Conservation (phyloP, 2,888 invertebrate genomes). For the Xestia sexstrigata region DNA sequence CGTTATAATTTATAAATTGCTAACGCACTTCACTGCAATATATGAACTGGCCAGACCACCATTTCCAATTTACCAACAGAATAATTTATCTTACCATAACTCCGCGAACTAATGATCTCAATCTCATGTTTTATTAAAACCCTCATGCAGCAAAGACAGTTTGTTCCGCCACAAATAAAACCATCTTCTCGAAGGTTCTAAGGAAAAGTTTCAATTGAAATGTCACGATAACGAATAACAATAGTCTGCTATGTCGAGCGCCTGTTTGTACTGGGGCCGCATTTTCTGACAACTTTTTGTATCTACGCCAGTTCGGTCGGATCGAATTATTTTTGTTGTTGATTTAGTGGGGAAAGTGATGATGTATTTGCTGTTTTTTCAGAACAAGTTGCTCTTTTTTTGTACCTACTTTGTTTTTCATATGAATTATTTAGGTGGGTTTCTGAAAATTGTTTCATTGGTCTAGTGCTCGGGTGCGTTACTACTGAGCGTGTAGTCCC, state of each 20-base stretch:
- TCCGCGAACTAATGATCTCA: slow-evolving; percentile 43
- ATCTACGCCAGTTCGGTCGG: slow-evolving; percentile 25
- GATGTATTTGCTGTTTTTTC: slow-evolving; percentile 14
- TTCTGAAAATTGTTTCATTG: background rate
- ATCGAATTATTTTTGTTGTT: slow-evolving; percentile 50
- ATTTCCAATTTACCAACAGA: background rate
- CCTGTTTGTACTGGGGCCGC: slow-evolving; percentile 39
- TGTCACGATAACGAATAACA: slow-evolving; percentile 76
- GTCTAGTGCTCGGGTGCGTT: background rate
- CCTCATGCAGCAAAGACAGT: slow-evolving; percentile 54
- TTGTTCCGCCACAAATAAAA: slow-evolving; percentile 52
- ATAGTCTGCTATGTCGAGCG: slow-evolving; percentile 59
- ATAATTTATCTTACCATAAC: slow-evolving; percentile 15
- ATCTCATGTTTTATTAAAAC: slow-evolving; percentile 64
- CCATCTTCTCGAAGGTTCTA: slow-evolving; percentile 59
- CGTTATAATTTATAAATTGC: background rate
- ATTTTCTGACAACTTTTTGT: slow-evolving; percentile 58
- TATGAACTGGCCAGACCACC: background rate
- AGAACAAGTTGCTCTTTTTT: background rate
- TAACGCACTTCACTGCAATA: background rate
- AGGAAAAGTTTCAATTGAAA: slow-evolving; percentile 76
- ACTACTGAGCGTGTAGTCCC: background rate
- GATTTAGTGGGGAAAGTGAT: slow-evolving; percentile 31
- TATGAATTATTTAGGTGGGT: background rate
- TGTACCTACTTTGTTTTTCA: background rate